Evolutionary conservation across 2,113 vertebrate species (phyloP).

Genomic region (Vanacampus margaritifer): DNA sequence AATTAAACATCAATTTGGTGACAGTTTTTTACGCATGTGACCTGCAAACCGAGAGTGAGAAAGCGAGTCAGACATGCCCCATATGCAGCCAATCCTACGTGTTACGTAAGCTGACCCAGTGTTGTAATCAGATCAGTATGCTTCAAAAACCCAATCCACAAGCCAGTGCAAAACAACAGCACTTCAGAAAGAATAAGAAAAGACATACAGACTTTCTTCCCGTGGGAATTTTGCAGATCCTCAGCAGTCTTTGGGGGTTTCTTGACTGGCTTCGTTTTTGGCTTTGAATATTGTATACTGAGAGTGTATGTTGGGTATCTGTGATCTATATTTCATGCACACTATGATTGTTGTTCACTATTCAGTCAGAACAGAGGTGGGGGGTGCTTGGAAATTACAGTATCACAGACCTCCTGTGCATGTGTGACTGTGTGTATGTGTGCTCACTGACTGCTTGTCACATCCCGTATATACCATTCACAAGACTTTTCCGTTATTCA

Average conservation of each 20-base stretch:
- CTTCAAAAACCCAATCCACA: constrained; percentile 35
- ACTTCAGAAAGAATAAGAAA: constrained; percentile 15
- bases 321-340: constrained; percentile 47
- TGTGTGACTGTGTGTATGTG: background rate
- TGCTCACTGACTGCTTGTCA: background rate
- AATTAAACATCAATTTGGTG: background rate
- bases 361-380: constrained; percentile 4
- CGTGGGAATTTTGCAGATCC: constrained; percentile 12
- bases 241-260: background rate
- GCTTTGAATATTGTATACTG: constrained; percentile 1
- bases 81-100: constrained; percentile 32
- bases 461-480: background rate
- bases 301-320: background rate
- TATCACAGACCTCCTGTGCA: background rate
- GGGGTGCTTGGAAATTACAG: constrained; percentile 20
- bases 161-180: constrained; percentile 19
- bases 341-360: constrained; percentile 21
- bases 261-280: constrained; percentile 16
- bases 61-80: constrained; percentile 15
- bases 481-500: constrained; percentile 8
- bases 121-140: constrained; percentile 49
- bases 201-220: constrained; percentile 15
- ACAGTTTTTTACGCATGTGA: constrained; percentile 1
- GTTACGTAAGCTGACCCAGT: constrained; percentile 52
- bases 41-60: constrained; percentile 5